These are phyloP conservation scores for Sebastes taczanowskii DNA, from an alignment of 2,797 vertebrate species.

Conservation along the genomic window DNA sequence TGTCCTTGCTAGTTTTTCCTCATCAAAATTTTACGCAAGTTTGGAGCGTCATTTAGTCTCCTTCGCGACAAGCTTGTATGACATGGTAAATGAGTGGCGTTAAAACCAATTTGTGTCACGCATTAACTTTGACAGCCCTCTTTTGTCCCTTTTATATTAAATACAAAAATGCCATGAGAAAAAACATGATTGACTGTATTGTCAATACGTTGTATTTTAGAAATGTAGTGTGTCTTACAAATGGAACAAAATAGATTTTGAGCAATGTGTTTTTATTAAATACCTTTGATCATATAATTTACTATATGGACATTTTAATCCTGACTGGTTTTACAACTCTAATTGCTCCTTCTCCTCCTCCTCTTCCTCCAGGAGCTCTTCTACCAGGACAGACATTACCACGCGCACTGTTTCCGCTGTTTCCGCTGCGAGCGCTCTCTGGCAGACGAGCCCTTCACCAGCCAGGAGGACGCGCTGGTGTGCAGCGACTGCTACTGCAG, in stretches of 20 bases:
- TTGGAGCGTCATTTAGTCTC: too few species aligned
- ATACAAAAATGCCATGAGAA: too few species aligned
- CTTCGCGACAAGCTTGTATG: too few species aligned
- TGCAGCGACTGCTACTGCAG: conserved; percentile 97
- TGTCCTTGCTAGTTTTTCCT: rapidly evolving
- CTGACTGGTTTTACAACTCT: not conserved
- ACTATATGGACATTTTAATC: not conserved
- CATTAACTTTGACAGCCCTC: too few species aligned
- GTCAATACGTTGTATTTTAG: not conserved
- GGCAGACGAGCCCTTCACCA: conserved; percentile 93
- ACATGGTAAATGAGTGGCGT: too few species aligned
- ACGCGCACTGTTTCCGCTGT: conserved; percentile 94
- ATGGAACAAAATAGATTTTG: not conserved
- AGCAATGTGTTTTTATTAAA: not conserved
- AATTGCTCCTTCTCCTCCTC: not conserved
- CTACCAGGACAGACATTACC: conserved; percentile 93
- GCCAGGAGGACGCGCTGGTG: conserved; percentile 89
- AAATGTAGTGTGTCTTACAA: not conserved
- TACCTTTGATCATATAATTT: not conserved
- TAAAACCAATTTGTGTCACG: too few species aligned
- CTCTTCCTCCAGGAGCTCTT: conserved; percentile 88
- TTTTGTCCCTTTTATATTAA: too few species aligned
- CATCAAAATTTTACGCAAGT: too few species aligned
- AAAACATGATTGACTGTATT: too few species aligned
- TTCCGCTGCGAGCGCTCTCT: conserved; percentile 93